Percentiles rank a stretch among this genome's conserved stretches.
These are phyloP conservation scores for Drosophila prostipennis DNA, from an alignment of 2,888 invertebrate species.

Conservation along the genomic window DNA sequence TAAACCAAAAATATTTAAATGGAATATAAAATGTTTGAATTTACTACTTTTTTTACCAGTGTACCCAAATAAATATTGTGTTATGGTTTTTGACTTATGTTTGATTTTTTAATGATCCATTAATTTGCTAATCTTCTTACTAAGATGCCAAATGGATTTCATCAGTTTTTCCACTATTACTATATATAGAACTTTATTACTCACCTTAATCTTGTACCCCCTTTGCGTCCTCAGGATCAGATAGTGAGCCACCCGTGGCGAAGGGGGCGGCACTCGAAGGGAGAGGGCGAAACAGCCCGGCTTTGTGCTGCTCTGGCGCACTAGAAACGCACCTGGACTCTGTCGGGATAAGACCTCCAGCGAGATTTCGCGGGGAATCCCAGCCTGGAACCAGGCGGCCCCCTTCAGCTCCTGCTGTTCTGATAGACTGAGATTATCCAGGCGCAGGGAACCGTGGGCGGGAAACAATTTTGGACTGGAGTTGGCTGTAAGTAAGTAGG, in stretches of 20 bases:
- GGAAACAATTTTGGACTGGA: slow-evolving; percentile 85
- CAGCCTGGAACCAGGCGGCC: slow-evolving; percentile 98
- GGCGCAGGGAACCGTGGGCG: slow-evolving; percentile 82
- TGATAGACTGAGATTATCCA: slow-evolving; percentile 88
- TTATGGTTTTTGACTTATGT: too few species aligned
- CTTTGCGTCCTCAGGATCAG: slow-evolving; percentile 94
- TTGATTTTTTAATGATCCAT: too few species aligned
- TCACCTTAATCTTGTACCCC: slow-evolving; percentile 96
- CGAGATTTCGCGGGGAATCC: slow-evolving; percentile 97
- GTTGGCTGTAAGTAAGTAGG: slow-evolving; percentile 74
- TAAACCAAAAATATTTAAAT: too few species aligned
- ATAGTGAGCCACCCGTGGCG: slow-evolving; percentile 94
- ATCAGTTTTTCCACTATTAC: too few species aligned
- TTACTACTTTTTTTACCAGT: too few species aligned
- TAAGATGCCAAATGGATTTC: too few species aligned
- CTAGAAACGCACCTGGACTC: slow-evolving; percentile 97
- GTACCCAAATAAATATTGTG: too few species aligned
- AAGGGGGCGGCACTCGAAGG: slow-evolving; percentile 94
- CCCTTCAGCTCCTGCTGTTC: slow-evolving; percentile 92
- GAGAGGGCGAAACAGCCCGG: slow-evolving; percentile 97
- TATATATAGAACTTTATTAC: too few species aligned
- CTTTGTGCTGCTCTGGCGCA: slow-evolving; percentile 96
- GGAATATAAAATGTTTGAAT: too few species aligned
- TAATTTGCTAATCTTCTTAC: too few species aligned
- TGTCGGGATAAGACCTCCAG: slow-evolving; percentile 95